phyloP scores from a whole-genome alignment of 2,113 vertebrate species.

The Suncus etruscus region DNA sequence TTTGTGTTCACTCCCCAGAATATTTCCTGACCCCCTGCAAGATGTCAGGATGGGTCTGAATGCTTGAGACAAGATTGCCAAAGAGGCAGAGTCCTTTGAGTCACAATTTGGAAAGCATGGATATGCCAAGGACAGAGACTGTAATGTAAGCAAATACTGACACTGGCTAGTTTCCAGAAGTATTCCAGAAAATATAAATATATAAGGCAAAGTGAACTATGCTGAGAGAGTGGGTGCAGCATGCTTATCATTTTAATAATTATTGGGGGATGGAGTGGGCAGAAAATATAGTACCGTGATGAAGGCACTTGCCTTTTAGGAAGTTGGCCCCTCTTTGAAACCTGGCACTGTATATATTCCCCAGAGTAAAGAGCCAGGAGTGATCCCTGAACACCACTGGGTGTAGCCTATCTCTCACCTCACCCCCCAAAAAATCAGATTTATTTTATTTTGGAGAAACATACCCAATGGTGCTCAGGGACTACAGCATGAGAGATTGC shows the following conservation, averaged over 20 bases:
- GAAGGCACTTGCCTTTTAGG: too few relatives aligned
- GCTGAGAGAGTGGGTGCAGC: background rate
- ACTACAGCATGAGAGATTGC: too few relatives aligned
- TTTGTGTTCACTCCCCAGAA: background rate
- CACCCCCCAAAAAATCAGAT: too few relatives aligned
- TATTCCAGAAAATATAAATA: background rate
- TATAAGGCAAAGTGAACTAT: background rate
- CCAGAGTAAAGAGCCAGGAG: too few relatives aligned
- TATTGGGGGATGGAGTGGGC: too few relatives aligned
- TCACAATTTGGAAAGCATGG: background rate
- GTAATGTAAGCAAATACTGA: background rate
- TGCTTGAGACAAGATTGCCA: background rate
- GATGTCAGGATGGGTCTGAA: background rate
- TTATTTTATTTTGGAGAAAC: too few relatives aligned
- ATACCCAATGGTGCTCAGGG: too few relatives aligned
- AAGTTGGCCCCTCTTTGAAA: too few relatives aligned
- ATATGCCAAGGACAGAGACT: background rate
- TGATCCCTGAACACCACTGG: too few relatives aligned
- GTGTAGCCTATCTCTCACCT: too few relatives aligned
- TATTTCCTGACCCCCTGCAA: background rate
- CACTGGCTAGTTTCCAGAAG: slow-evolving; percentile 29
- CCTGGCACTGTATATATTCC: too few relatives aligned
- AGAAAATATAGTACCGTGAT: too few relatives aligned
- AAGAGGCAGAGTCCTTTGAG: background rate
- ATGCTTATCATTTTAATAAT: background rate